Conservation (phyloP, 1,140 invertebrate genomes). For the Teleopsis dalmanni region DNA sequence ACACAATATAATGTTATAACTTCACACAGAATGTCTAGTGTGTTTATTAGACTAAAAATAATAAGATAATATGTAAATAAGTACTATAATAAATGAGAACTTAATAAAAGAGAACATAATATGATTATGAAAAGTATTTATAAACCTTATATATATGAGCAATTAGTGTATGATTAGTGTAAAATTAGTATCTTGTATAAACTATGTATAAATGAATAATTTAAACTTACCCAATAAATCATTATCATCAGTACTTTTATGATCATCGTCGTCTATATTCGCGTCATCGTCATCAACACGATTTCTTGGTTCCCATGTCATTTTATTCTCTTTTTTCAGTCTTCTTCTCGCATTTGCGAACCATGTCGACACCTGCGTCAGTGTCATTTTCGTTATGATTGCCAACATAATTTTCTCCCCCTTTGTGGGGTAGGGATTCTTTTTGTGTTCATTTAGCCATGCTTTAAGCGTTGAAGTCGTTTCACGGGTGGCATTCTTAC, state of each 20-base stretch:
- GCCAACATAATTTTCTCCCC: constrained; percentile 98
- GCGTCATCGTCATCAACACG: constrained; percentile 84
- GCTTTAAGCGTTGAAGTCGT: constrained; percentile 95
- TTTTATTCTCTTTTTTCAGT: constrained; percentile 98
- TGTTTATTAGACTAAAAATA: too few species aligned
- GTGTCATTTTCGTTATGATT: constrained; percentile 97
- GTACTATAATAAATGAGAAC: too few species aligned
- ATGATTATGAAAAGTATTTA: too few species aligned
- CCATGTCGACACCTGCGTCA: constrained; percentile 98
- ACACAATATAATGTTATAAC: too few species aligned
- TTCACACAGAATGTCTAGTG: too few species aligned
- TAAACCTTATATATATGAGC: too few species aligned
- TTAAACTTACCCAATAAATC: constrained; percentile 62
- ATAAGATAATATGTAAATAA: too few species aligned
- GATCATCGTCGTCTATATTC: constrained; percentile 73
- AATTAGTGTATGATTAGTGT: too few species aligned
- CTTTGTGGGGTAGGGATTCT: constrained; percentile 98
- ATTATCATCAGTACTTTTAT: constrained; percentile 75
- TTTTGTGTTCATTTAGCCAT: constrained; percentile 97
- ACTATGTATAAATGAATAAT: too few species aligned
- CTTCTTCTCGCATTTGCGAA: constrained; percentile 94
- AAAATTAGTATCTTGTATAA: too few species aligned
- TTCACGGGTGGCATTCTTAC: constrained; percentile 96
- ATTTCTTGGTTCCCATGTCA: constrained; percentile 94
- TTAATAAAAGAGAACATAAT: too few species aligned